phyloP scores from a whole-genome alignment of 2,888 invertebrate species.

The Trichopria drosophilae region DNA sequence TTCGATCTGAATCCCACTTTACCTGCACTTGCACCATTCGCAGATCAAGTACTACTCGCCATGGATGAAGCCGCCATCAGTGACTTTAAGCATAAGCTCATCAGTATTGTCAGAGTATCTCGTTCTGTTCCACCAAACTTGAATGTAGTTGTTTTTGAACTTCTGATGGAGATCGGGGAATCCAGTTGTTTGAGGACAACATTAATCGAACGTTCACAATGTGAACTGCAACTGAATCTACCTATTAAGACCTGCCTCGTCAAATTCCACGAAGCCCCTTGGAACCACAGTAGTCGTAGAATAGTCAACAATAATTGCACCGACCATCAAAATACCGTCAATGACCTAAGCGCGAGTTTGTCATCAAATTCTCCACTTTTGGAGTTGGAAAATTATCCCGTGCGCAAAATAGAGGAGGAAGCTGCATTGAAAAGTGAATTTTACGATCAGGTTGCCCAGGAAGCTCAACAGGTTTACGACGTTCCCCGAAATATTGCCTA shows the following conservation, averaged over 20 bases:
- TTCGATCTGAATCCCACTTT: conserved; percentile 52
- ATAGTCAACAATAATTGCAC: conserved; percentile 53
- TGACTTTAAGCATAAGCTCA: conserved; percentile 50
- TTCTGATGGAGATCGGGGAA: conserved; percentile 49
- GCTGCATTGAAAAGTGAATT: conserved; percentile 36
- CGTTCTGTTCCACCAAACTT: conserved; percentile 48
- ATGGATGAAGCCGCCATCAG: conserved; percentile 48
- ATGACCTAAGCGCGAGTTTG: conserved; percentile 37
- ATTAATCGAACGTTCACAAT: conserved; percentile 43
- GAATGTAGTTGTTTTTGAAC: conserved; percentile 48
- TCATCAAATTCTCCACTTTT: conserved; percentile 24
- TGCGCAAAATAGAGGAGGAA: conserved; percentile 28
- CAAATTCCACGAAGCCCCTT: conserved; percentile 50
- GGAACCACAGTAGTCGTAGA: conserved; percentile 41
- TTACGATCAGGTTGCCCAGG: conserved; percentile 45
- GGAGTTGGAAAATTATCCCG: conserved; percentile 20
- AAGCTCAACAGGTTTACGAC: conserved; percentile 33
- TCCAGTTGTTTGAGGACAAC: conserved; percentile 48
- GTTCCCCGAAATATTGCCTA: conserved; percentile 24
- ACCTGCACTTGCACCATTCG: conserved; percentile 48
- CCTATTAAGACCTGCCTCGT: conserved; percentile 47
- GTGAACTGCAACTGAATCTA: conserved; percentile 41
- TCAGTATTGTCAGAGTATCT: conserved; percentile 47
- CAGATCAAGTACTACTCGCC: conserved; percentile 42
- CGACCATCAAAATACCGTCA: conserved; percentile 34